A percentile compares a stretch with the other conserved stretches of the same genome.
Evolutionary conservation across 2,797 vertebrate genomes (phyloP).

Genomic region (Gymnoscopelus microlampas): DNA sequence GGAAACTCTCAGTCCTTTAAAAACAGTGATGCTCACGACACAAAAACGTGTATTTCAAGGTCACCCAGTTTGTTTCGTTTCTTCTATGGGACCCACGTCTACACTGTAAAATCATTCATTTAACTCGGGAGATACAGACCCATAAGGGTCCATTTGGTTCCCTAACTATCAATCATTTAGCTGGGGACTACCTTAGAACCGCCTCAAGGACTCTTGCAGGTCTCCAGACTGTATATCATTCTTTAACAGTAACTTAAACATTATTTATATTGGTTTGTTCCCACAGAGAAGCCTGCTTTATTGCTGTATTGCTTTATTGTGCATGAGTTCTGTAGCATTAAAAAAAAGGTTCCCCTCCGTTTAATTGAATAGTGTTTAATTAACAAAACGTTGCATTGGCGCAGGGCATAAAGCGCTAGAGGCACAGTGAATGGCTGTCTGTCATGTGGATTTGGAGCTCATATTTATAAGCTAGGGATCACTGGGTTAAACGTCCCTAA

Average conservation of each 20-base stretch:
- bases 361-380: neutral
- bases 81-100: too few species aligned
- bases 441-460: conserved; percentile 62
- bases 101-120: neutral
- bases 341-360: neutral
- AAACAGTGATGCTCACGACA: neutral
- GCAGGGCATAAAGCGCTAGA: conserved; percentile 11
- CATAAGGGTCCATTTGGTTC: too few species aligned
- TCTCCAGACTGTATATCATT: too few species aligned
- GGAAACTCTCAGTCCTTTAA: neutral
- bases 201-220: too few species aligned
- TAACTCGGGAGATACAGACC: too few species aligned
- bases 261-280: too few species aligned
- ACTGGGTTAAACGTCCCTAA: conserved; percentile 68
- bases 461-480: conserved; percentile 66
- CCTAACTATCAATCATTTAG: too few species aligned
- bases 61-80: neutral
- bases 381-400: neutral
- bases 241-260: too few species aligned
- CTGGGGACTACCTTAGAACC: too few species aligned
- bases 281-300: too few species aligned
- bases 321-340: neutral
- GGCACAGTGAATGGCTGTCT: conserved; percentile 45
- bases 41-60: too few species aligned
- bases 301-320: neutral